phyloP scores from a whole-genome alignment of 2,797 vertebrate genomes.

The Pangasius macronema region DNA sequence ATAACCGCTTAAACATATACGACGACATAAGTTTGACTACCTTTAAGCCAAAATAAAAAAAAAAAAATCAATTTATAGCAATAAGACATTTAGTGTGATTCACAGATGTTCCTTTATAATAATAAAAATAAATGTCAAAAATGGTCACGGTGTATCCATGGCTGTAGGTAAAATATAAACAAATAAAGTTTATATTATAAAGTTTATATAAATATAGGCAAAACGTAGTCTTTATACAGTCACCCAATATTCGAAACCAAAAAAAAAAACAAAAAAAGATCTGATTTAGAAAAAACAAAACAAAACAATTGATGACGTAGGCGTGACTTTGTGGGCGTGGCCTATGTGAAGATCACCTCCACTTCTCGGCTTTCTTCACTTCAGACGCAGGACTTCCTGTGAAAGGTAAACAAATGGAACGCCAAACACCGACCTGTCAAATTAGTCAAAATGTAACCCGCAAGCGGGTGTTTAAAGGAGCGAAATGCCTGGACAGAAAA shows the following conservation, averaged over 20 bases:
- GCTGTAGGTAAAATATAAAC: not conserved
- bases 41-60: not conserved
- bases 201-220: too few species aligned
- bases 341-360: conserved; percentile 28
- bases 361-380: conserved; percentile 36
- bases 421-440: conserved; percentile 53
- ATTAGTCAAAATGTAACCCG: conserved; percentile 67
- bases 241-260: not conserved
- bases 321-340: conserved; percentile 42
- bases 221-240: not conserved
- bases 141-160: not conserved
- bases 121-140: not conserved
- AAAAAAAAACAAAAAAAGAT: not conserved
- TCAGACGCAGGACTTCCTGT: conserved; percentile 60
- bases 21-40: not conserved
- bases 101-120: not conserved
- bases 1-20: not conserved
- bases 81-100: not conserved
- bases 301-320: not conserved
- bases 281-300: not conserved
- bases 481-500: conserved; percentile 74
- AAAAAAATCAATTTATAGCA: not conserved
- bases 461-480: conserved; percentile 43
- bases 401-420: conserved; percentile 77
- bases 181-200: too few species aligned